A percentile compares a stretch with the other conserved stretches of the same genome.
Conservation (phyloP, 2,113 vertebrate genomes). For the Todiramphus saurophagus region DNA sequence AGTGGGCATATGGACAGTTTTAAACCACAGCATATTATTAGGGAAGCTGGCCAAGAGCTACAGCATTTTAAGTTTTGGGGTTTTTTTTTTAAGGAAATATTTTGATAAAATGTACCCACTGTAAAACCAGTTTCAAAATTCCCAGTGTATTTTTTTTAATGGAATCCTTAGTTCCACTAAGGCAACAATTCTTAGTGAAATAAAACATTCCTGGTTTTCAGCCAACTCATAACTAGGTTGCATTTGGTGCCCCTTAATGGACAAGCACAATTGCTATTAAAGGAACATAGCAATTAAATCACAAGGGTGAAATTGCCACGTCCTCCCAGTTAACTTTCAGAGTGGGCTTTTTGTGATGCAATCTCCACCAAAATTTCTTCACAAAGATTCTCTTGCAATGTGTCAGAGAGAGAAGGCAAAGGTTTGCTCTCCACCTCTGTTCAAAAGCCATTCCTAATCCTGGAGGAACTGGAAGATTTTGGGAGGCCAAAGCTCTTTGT, state of each 20-base stretch:
- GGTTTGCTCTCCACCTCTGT: not conserved
- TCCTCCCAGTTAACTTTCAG: not conserved
- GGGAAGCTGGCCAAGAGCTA: not conserved
- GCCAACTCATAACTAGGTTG: not conserved
- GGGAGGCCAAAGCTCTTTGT: not conserved
- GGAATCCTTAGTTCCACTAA: too few relatives aligned
- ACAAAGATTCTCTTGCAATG: not conserved
- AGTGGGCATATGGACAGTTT: not conserved
- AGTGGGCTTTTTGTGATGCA: slow-evolving; percentile 4
- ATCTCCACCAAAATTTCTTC: slow-evolving; percentile 18
- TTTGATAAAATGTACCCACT: not conserved
- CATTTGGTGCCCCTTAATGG: not conserved
- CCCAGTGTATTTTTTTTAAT: not conserved
- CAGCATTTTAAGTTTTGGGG: not conserved
- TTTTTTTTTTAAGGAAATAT: not conserved
- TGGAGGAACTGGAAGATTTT: not conserved
- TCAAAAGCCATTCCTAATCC: not conserved
- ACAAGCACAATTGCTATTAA: not conserved
- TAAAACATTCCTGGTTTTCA: not conserved
- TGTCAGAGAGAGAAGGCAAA: not conserved
- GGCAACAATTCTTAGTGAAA: not conserved
- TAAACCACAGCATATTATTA: not conserved
- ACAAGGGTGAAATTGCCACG: not conserved
- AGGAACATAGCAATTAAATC: slow-evolving; percentile 13
- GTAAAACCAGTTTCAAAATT: not conserved